Conservation (phyloP, 2,113 vertebrate genomes). For the Anarhynchus alexandrinus region DNA sequence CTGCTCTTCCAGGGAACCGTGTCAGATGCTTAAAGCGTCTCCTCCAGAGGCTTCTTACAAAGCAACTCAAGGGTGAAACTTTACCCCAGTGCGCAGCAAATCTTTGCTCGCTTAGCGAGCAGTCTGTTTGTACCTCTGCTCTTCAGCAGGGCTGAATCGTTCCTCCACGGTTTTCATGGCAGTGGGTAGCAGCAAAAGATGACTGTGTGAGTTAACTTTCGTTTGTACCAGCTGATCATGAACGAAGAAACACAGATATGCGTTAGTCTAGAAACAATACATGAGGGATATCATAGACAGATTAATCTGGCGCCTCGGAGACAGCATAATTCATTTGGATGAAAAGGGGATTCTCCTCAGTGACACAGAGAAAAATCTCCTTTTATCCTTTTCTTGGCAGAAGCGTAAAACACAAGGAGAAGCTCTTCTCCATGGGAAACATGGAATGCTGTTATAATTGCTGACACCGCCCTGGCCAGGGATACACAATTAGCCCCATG, state of each 20-base stretch:
- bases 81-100: background rate
- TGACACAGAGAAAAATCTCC: slow-evolving; percentile 6
- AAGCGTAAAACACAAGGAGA: background rate
- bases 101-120: background rate
- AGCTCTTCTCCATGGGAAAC: background rate
- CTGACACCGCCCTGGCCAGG: background rate
- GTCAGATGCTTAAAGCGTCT: background rate
- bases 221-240: background rate
- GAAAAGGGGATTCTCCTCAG: slow-evolving; percentile 30
- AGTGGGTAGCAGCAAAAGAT: background rate
- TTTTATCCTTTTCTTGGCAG: slow-evolving; percentile 25
- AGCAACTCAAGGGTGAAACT: background rate
- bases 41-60: background rate
- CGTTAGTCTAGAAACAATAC: slow-evolving; percentile 9
- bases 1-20: background rate
- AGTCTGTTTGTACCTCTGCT: background rate
- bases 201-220: background rate
- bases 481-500: background rate
- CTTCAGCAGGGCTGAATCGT: background rate
- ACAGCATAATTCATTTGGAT: slow-evolving; percentile 46
- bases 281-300: slow-evolving; percentile 17
- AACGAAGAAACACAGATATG: background rate
- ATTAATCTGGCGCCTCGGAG: slow-evolving; percentile 50
- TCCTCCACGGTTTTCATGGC: background rate
- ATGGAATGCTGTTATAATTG: background rate